phyloP scores from a whole-genome alignment of 2,113 vertebrate species.

The Spea bombifrons region DNA sequence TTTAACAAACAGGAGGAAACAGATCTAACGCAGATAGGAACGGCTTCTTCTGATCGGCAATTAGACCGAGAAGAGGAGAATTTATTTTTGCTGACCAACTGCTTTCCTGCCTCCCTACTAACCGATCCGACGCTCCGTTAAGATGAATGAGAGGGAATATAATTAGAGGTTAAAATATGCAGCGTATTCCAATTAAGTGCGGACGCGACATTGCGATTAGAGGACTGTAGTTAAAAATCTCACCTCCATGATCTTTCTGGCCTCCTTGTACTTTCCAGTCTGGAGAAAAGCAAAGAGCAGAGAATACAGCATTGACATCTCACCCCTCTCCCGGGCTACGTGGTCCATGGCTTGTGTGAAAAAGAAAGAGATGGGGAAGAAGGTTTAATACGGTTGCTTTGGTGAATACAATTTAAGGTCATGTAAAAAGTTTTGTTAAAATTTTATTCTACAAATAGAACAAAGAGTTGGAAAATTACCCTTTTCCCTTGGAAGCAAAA shows the following conservation, averaged over 20 bases:
- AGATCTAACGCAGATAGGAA: slow-evolving; percentile 60
- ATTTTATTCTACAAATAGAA: not conserved
- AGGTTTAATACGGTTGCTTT: no score
- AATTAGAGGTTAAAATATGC: slow-evolving; percentile 72
- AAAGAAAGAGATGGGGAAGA: slow-evolving; percentile 8
- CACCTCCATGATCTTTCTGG: slow-evolving; percentile 95
- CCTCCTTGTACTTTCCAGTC: slow-evolving; percentile 87
- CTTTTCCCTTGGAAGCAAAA: not conserved
- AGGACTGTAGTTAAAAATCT: slow-evolving; percentile 58
- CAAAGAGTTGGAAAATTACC: not conserved
- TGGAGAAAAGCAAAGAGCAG: slow-evolving; percentile 91
- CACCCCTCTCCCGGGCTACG: slow-evolving; percentile 79
- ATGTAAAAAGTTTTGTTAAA: no score
- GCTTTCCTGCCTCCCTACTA: slow-evolving; percentile 53
- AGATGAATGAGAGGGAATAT: slow-evolving; percentile 66
- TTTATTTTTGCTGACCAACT: slow-evolving; percentile 17
- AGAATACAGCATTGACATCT: slow-evolving; percentile 90
- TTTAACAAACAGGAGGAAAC: slow-evolving; percentile 66
- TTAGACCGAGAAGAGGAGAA: slow-evolving; percentile 61
- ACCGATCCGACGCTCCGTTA: slow-evolving; percentile 67
- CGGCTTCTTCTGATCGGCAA: slow-evolving; percentile 62
- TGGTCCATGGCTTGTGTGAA: slow-evolving; percentile 80
- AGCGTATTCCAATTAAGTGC: slow-evolving; percentile 70
- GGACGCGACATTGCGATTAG: slow-evolving; percentile 66
- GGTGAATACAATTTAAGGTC: no score